These are phyloP conservation scores for Platypus cylindrus DNA, from an alignment of 2,888 invertebrate species.

Conservation along the genomic window DNA sequence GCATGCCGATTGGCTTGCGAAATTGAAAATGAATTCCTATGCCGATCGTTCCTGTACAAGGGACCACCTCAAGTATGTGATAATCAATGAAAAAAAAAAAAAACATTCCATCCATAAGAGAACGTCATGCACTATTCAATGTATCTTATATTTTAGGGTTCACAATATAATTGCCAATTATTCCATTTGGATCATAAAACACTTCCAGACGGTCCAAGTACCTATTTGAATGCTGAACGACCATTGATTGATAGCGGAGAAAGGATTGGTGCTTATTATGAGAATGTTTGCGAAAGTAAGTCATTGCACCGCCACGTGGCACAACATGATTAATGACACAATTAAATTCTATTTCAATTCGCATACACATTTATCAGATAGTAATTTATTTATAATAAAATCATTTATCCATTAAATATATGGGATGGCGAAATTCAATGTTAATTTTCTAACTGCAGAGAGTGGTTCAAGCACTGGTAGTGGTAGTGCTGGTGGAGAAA, in stretches of 20 bases:
- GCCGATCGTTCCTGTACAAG: slow-evolving; percentile 66
- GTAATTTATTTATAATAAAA: too few relatives aligned
- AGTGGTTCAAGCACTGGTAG: too few relatives aligned
- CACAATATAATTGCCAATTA: slow-evolving; percentile 80
- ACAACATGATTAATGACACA: neutral
- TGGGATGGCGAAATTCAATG: too few relatives aligned
- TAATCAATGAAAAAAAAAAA: slow-evolving; percentile 1
- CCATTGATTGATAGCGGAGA: slow-evolving; percentile 87
- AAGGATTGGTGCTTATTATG: slow-evolving; percentile 78
- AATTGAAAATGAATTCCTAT: slow-evolving; percentile 85
- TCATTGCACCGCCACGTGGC: slow-evolving; percentile 3
- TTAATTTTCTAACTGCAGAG: too few relatives aligned
- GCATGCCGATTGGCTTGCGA: slow-evolving; percentile 87
- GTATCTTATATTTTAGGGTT: slow-evolving; percentile 20
- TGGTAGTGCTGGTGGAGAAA: too few relatives aligned
- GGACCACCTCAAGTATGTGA: slow-evolving; percentile 33
- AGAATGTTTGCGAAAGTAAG: slow-evolving; percentile 84
- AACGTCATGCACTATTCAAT: neutral
- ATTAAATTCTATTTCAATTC: neutral
- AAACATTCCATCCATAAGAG: neutral
- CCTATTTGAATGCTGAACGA: slow-evolving; percentile 78
- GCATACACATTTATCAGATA: too few relatives aligned
- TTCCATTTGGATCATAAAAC: slow-evolving; percentile 89
- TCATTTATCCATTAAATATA: too few relatives aligned
- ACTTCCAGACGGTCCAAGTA: slow-evolving; percentile 82